phyloP scores from a whole-genome alignment of 2,888 invertebrate species.

The Creontiades dilutus region DNA sequence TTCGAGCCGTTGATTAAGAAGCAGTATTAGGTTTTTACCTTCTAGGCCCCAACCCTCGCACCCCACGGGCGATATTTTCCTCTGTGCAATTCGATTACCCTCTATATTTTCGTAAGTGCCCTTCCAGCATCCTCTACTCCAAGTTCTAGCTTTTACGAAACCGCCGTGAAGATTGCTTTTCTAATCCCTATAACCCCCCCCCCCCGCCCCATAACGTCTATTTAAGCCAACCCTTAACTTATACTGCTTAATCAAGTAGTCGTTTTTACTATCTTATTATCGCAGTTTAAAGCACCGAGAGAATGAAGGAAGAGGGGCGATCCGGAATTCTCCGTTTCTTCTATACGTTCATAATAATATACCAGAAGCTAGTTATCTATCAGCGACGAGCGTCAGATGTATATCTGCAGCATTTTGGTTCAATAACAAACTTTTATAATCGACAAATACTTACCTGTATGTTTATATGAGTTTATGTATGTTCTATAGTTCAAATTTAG shows the following conservation, averaged over 20 bases:
- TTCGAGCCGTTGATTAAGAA: neutral
- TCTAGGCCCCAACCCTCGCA: neutral
- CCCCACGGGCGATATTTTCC: neutral
- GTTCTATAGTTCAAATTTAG: too few relatives aligned
- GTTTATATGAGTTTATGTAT: too few relatives aligned
- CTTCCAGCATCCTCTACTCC: neutral
- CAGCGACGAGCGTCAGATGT: too few relatives aligned
- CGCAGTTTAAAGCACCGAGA: neutral
- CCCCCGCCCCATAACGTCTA: neutral
- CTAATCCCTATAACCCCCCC: neutral
- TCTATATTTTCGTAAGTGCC: neutral
- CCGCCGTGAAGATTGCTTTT: slow-evolving; percentile 19
- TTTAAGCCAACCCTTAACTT: neutral
- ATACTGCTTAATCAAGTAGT: neutral
- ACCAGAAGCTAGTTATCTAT: too few relatives aligned
- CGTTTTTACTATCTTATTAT: neutral
- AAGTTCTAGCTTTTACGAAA: slow-evolving; percentile 1
- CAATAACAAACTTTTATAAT: too few relatives aligned
- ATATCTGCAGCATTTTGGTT: too few relatives aligned
- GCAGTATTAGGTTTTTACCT: slow-evolving; percentile 24
- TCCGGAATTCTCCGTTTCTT: too few relatives aligned
- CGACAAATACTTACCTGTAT: too few relatives aligned
- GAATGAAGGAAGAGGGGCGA: too few relatives aligned
- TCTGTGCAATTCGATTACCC: neutral
- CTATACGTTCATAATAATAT: too few relatives aligned